Percentiles rank a stretch among this genome's conserved stretches.
Conservation (phyloP, 1,140 invertebrate species). For the Coelopa frigida region DNA sequence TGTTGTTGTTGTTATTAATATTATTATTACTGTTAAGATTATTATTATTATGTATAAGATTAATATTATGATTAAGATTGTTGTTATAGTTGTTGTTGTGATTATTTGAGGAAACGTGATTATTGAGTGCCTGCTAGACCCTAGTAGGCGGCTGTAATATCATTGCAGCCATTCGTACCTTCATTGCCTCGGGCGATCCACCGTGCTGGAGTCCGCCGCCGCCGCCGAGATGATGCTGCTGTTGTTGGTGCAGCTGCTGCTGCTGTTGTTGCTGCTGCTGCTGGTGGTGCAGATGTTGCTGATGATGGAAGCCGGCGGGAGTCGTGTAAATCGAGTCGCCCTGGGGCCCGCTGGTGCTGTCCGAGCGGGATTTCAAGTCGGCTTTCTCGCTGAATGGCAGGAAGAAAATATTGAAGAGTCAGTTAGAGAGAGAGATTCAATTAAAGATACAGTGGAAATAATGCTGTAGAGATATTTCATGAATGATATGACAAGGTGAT, state of each 20-base stretch:
- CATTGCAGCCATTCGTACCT: constrained; percentile 70
- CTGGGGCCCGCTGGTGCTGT: constrained; percentile 42
- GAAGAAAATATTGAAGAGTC: too few species aligned
- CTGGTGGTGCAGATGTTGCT: constrained; percentile 38
- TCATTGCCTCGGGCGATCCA: constrained; percentile 62
- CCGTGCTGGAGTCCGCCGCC: constrained; percentile 24
- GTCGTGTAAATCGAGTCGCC: constrained; percentile 46
- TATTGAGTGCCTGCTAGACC: constrained; percentile 57
- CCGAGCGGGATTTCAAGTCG: constrained; percentile 45
- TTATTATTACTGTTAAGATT: constrained; percentile 17
- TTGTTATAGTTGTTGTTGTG: constrained; percentile 15
- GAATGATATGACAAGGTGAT: too few species aligned
- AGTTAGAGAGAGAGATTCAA: too few species aligned
- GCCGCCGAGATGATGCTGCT: constrained; percentile 29
- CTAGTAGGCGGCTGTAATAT: constrained; percentile 70
- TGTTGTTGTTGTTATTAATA: constrained; percentile 20
- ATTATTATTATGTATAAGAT: constrained; percentile 12
- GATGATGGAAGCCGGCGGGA: constrained; percentile 43
- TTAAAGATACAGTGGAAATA: too few species aligned
- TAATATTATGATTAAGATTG: constrained; percentile 19
- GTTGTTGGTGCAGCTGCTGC: constrained; percentile 29
- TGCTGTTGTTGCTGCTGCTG: constrained; percentile 35
- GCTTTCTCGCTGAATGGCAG: constrained; percentile 45
- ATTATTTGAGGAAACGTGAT: constrained; percentile 26
- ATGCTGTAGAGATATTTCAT: too few species aligned